phyloP scores from a whole-genome alignment of 2,797 vertebrate genomes.

The Halcyon smyrnensis region DNA sequence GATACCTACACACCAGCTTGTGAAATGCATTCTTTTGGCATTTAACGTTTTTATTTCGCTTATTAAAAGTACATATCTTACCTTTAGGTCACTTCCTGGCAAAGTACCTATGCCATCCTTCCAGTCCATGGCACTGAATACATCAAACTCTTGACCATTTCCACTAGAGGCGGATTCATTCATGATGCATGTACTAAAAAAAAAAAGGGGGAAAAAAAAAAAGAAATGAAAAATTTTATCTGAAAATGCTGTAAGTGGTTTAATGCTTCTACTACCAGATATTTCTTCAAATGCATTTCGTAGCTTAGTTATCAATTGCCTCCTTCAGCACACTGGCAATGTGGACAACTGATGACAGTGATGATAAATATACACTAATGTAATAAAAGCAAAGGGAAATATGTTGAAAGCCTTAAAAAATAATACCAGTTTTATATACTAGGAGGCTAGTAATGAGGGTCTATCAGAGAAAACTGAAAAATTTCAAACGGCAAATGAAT shows the following conservation, averaged over 20 bases:
- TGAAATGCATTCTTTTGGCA: neutral
- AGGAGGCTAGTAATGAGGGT: neutral
- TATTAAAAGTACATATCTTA: constrained; percentile 37
- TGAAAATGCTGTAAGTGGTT: neutral
- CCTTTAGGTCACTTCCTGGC: constrained; percentile 87
- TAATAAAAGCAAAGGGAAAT: neutral
- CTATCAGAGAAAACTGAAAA: neutral
- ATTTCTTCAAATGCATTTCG: neutral
- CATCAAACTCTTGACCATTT: constrained; percentile 85
- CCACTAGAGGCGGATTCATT: constrained; percentile 80
- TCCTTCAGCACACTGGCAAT: neutral
- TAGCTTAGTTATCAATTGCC: neutral
- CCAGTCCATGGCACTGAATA: constrained; percentile 89
- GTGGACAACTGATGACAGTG: neutral
- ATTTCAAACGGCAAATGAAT: neutral
- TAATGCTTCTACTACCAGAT: neutral
- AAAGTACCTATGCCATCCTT: constrained; percentile 88
- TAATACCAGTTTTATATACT: neutral
- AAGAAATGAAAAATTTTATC: neutral
- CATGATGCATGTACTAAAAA: constrained; percentile 79
- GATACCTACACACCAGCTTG: constrained; percentile 35
- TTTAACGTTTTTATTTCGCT: neutral
- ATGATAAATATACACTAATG: neutral
- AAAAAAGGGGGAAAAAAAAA: neutral
- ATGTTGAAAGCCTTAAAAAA: neutral